phyloP scores from a whole-genome alignment of 1,140 invertebrate species.

The Bombus confusus region DNA sequence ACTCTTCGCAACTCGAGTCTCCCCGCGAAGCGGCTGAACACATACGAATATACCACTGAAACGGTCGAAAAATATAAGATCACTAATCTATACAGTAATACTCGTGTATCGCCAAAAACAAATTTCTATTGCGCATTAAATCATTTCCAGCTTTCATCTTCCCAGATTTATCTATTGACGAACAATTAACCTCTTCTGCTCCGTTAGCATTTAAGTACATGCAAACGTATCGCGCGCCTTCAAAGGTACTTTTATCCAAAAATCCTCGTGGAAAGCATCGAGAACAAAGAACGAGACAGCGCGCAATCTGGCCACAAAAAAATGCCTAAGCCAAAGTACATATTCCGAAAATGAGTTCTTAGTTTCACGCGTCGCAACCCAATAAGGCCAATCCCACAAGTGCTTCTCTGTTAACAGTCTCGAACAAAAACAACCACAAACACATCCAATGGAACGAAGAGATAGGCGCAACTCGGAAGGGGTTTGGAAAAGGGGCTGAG shows the following conservation, averaged over 20 bases:
- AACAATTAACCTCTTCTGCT: neutral
- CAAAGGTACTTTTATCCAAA: neutral
- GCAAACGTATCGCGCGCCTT: neutral
- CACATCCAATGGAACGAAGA: neutral
- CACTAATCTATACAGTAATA: too few relatives aligned
- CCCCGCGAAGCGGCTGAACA: too few relatives aligned
- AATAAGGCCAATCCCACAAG: constrained; percentile 1
- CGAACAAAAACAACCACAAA: neutral
- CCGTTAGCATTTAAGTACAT: too few relatives aligned
- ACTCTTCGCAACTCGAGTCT: too few relatives aligned
- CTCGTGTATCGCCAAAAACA: neutral
- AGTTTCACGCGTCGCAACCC: neutral
- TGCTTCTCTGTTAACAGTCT: neutral
- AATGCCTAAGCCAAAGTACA: neutral
- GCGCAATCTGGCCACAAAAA: neutral
- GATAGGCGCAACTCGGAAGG: neutral
- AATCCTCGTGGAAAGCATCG: neutral
- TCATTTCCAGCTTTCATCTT: neutral
- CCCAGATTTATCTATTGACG: neutral
- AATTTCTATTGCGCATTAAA: neutral
- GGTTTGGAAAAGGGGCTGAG: neutral
- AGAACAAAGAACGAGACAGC: neutral
- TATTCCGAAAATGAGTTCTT: neutral
- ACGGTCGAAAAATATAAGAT: too few relatives aligned
- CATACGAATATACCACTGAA: too few relatives aligned